phyloP scores from a whole-genome alignment of 2,797 vertebrate genomes.

The Euthynnus affinis region DNA sequence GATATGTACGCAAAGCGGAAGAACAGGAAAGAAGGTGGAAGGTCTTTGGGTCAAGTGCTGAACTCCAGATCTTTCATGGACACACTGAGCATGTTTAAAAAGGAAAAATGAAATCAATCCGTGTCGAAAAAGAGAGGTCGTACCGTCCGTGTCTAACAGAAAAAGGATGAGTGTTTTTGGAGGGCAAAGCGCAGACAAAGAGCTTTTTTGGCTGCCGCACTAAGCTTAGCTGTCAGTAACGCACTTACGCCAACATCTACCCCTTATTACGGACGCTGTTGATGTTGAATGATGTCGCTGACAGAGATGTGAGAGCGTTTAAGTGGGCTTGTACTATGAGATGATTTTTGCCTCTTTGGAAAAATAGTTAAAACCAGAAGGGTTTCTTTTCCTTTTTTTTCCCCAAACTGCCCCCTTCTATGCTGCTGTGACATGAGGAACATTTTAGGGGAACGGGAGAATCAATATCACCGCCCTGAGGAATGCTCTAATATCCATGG shows the following conservation, averaged over 20 bases:
- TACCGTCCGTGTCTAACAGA: not conserved
- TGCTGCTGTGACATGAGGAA: not conserved
- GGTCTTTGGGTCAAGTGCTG: conserved; percentile 21
- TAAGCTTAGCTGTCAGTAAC: conserved; percentile 55
- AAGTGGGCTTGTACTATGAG: conserved; percentile 17
- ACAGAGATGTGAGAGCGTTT: conserved; percentile 41
- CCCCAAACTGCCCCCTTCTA: not conserved
- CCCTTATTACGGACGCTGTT: conserved; percentile 42
- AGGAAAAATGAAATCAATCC: conserved; percentile 14
- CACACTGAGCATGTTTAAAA: not conserved
- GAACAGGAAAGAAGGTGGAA: not conserved
- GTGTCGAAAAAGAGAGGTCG: conserved; percentile 15
- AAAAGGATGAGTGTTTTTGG: conserved; percentile 9
- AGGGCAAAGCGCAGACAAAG: conserved; percentile 38
- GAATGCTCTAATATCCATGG: conserved; percentile 6
- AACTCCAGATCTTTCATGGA: not conserved
- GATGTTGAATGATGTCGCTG: conserved; percentile 46
- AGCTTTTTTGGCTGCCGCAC: conserved; percentile 44
- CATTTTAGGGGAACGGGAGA: not conserved
- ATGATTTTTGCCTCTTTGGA: conserved; percentile 23
- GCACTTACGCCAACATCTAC: conserved; percentile 63
- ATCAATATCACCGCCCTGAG: not conserved
- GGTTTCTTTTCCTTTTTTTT: not conserved
- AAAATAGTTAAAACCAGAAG: conserved; percentile 24
- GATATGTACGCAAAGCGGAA: not conserved